Percentiles rank a stretch among this genome's conserved stretches.
Evolutionary conservation across 2,113 vertebrate species (phyloP).

Genomic region (Pimephales promelas): DNA sequence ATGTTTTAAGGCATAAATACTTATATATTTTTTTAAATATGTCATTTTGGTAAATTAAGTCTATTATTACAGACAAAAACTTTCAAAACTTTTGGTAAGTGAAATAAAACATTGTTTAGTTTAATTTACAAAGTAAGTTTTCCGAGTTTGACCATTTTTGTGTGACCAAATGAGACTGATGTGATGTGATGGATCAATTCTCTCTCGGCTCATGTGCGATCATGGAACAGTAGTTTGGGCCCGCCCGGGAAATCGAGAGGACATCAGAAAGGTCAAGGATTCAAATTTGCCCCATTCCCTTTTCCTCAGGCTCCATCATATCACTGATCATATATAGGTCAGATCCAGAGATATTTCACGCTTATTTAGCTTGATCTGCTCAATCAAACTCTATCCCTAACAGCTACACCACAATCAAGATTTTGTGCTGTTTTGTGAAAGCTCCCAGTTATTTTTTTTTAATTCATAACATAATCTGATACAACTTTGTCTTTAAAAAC

Average conservation of each 20-base stretch:
- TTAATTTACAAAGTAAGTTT: not conserved
- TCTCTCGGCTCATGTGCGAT: not conserved
- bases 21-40: too few relatives aligned
- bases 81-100: not conserved
- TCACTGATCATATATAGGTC: slow-evolving; percentile 7
- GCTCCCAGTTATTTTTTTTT: not conserved
- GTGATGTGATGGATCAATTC: slow-evolving; percentile 64
- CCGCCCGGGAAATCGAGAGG: slow-evolving; percentile 48
- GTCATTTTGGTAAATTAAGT: not conserved
- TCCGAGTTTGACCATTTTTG: not conserved
- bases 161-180: slow-evolving; percentile 56
- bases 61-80: not conserved
- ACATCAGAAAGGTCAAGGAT: slow-evolving; percentile 69
- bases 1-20: too few relatives aligned
- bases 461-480: not conserved
- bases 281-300: slow-evolving; percentile 60
- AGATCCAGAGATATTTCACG: not conserved
- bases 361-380: slow-evolving; percentile 6
- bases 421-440: not conserved
- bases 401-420: not conserved
- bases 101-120: not conserved
- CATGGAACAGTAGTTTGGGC: slow-evolving; percentile 50
- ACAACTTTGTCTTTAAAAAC: too few relatives aligned
- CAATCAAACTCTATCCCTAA: not conserved
- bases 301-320: slow-evolving; percentile 35